Conservation (phyloP, 2,888 invertebrate species). For the Cephonodes hylas region DNA sequence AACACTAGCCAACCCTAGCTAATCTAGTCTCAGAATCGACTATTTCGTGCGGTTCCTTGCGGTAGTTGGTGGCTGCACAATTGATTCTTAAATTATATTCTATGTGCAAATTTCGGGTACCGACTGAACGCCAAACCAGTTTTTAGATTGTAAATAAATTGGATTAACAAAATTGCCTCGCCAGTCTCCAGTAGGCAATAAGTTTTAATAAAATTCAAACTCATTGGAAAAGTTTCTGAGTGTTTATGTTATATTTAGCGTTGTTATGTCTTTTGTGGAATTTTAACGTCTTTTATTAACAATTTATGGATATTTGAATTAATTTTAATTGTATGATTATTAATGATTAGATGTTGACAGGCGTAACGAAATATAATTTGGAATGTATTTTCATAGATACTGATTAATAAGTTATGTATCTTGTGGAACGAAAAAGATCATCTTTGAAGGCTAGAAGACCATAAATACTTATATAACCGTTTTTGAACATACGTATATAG, state of each 20-base stretch:
- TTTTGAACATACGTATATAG: too few relatives aligned
- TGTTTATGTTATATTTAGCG: neutral
- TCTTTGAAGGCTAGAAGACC: too few relatives aligned
- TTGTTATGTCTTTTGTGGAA: neutral
- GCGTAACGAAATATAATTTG: neutral
- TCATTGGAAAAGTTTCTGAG: neutral
- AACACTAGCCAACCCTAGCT: neutral
- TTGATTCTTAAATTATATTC: conserved; percentile 45
- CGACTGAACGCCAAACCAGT: conserved; percentile 37
- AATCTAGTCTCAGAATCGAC: neutral
- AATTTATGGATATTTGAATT: neutral
- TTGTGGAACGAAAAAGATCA: too few relatives aligned
- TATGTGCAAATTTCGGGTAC: conserved; percentile 35
- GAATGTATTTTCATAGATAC: too few relatives aligned
- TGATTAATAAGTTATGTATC: too few relatives aligned
- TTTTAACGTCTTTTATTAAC: neutral
- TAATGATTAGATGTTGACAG: neutral
- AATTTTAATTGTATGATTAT: neutral
- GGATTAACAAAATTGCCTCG: conserved; percentile 19
- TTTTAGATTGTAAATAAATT: conserved; percentile 33
- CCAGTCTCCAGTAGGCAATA: neutral
- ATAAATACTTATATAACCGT: too few relatives aligned
- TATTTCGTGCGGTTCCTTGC: conserved; percentile 39
- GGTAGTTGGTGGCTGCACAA: conserved; percentile 41
- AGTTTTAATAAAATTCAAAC: conserved; percentile 10